Percentiles rank a stretch among this genome's conserved stretches.
Conservation (phyloP, 1,140 invertebrate genomes). For the Procambarus clarkii region DNA sequence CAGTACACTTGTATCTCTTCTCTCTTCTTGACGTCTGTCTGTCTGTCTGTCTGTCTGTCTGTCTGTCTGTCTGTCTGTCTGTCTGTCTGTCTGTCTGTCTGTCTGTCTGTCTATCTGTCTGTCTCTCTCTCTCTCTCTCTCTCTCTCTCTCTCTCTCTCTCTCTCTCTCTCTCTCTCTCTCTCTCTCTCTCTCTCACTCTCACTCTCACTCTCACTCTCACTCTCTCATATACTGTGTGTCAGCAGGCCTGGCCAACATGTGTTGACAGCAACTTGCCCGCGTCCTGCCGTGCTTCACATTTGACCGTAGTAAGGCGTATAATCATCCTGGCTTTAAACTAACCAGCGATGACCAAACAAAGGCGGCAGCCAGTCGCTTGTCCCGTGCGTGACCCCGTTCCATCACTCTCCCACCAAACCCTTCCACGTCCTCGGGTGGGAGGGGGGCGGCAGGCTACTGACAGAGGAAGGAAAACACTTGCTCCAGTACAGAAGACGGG, state of each 20-base stretch:
- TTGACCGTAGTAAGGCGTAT: background rate
- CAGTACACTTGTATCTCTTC: background rate
- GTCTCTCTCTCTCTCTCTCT: conserved; percentile 15
- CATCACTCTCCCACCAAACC: too few relatives aligned
- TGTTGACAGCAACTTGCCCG: background rate
- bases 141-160: conserved; percentile 15
- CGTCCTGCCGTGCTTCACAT: background rate
- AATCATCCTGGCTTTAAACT: background rate
- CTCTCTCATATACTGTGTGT: background rate
- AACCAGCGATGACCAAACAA: background rate
- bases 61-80: background rate
- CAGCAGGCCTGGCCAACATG: background rate
- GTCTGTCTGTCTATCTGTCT: too few relatives aligned
- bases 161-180: conserved; percentile 15
- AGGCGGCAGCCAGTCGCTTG: background rate
- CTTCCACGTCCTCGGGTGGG: too few relatives aligned
- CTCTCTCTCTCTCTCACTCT: conserved; percentile 12
- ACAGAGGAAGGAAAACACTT: too few relatives aligned
- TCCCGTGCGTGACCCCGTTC: too few relatives aligned
- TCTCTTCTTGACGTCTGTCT: too few relatives aligned
- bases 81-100: background rate
- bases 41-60: background rate
- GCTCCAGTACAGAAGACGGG: too few relatives aligned
- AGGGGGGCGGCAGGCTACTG: too few relatives aligned
- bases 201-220: background rate